Base-by-base conservation (phyloP, 2,797 vertebrate species). In the Typhlichthys subterraneus region DNA sequence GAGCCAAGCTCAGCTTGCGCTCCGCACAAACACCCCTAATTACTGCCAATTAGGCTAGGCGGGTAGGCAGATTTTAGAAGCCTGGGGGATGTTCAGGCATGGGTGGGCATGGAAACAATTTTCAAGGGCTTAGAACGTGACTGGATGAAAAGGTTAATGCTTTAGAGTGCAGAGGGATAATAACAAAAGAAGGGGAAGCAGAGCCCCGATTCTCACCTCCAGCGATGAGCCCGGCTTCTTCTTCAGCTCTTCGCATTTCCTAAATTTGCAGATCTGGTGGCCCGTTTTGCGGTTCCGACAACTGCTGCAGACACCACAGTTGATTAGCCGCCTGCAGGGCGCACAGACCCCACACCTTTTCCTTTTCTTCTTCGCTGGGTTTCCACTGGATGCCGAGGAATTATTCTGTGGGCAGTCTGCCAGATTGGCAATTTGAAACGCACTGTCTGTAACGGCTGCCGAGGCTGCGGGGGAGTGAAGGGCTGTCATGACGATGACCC, bases 181-280 rank as follows among this genome's bases (percentile, higher is more conserved):
- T 88, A 88, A 90, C 82, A 90, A 89, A 90, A 88, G 83, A 84
- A 80, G 85, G 85, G 84, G 86, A 84, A 84, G 84, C 83, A 79
- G 75, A 84, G 80, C 79, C 76, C 72, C 58, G 64, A 78, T 86
- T 94, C 96, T 97, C 94, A 98, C 96, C 96, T 97, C 97, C 89
- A 97, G 95, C 84, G 96, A 95, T 76, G 95, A 94, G 92, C 96
- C 96, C 48, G 97, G 96, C 91, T 98, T 98, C 94, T 98, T 98
- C 94, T 98, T 98, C 90, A 98, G 94, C 94, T 98, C 96, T 85
- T 98, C 97, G 69, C 97, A 98, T 95, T 98, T 98, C 91, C 97
- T 96, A 93, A 98, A 97, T 91, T 98, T 98, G 96, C 97, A 98
- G 95, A 98, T 98, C 95, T 98, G 97, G 95, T 98, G 97, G 94